Base-by-base conservation (phyloP, 2,888 invertebrate species). In the Drosophila villosipedis region DNA sequence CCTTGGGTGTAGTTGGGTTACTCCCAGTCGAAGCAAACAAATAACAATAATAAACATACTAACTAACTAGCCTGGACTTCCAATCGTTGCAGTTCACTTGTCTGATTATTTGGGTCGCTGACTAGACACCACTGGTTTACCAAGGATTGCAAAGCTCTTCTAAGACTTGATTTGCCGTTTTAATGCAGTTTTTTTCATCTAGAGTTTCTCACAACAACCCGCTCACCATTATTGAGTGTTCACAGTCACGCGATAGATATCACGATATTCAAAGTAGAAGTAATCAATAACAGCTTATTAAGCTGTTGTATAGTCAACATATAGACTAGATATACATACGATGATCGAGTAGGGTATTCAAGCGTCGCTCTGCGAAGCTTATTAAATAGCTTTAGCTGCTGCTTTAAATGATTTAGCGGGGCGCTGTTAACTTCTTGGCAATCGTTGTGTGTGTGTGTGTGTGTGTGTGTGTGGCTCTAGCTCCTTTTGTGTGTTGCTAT, bases 341-440 rank as follows among this genome's bases (percentile, higher is more conserved):
- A 16, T 54, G 22, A 9, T 10, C 50, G 62, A 52, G 16, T 22
- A 68, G 77, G 25, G 73, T 63, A 73, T 73, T 73, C 16, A n/a
- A 25, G 30, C 6, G 41, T 53, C 73, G 63, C n/a, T 53, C 16
- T 55, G 47, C 14, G 35, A 1, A 31, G 31, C 31, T n/a, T 22
- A 31, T 14, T 16, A 14, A 39, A 39, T 12, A n/a, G 10, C 12
- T 57, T 12, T 14, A 16, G 25, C 49, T 25, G 43, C 35, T 61
- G 58, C 10, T 57, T n/a, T 63, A 30, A 76, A 73, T 66, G 68
- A 77, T 49, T 47, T 78, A 68, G 67, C 61, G 67, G 62, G 70
- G 59, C 78, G 78, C 67, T 68, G 54, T 78, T 68, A 67, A 64
- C 66, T 77, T 72, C 58, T 68, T 54, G 67, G 28, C 37, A 57